Base-by-base conservation (phyloP, 2,888 invertebrate species). In the Nowickia ferox region DNA sequence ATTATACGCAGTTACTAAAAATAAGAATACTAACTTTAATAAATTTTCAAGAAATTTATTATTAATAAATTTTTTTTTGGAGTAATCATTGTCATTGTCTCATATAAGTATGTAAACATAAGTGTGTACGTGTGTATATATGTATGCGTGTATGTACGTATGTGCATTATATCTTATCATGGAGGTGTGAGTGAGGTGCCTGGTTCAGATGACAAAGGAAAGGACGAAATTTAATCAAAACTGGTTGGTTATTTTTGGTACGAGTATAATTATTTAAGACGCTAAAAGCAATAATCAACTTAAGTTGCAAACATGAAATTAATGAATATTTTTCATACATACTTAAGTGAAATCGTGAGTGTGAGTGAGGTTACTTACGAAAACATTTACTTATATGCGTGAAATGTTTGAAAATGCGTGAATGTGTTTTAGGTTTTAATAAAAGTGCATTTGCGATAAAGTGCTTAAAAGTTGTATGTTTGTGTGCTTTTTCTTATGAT, bases 331-430 rank as follows among this genome's bases (percentile, higher is more conserved):
- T 22, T 57, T 55, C 53, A 30, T 30, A 30, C 30, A 30, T 30
- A 30, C 30, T 30, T 11, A 17, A 61, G 13, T 9, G 17, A 11
- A 71, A n/a, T 30, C 1, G 72, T 66, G 53, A 72, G 40, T 72
- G 53, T 55, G 2, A 30, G 77, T 77, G 65, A 42, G 57, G 22
- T 68, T 72, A 83, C 79, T 83, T 86, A 76, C 79, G 76, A 83
- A 82, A 71, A 66, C 0, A 22, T 30, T 30, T 30, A 30, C 30
- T 30, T 30, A 30, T 48, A 79, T 83, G 85, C 83, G 83, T 86
- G 83, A 86, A 79, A 86, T 85, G 84, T 77, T 69, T 85, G 81
- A 81, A 51, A 63, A 81, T 86, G 83, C 79, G 81, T 85, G 81
- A 81, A 9, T 77, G 72, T 40, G 13, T 75, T 10, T 61, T 71